Conservation (phyloP, 2,888 invertebrate species). For the Hydrotaea diabolus region DNA sequence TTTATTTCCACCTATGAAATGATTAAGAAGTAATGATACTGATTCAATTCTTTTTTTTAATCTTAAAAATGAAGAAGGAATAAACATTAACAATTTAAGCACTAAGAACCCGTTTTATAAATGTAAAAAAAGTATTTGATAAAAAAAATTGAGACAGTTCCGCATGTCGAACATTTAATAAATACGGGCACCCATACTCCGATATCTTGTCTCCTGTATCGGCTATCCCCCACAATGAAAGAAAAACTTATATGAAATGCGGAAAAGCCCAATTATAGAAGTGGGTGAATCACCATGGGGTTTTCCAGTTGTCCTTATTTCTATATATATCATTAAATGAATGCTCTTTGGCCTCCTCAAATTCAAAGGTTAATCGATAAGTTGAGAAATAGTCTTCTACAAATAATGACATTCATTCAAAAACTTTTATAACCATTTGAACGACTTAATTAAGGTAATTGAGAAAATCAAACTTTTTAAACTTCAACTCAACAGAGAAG, state of each 20-base stretch:
- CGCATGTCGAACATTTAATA: too few species aligned
- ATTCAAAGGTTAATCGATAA: too few species aligned
- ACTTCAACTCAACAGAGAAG: too few species aligned
- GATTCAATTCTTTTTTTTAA: neutral
- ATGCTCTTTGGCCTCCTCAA: too few species aligned
- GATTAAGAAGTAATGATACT: neutral
- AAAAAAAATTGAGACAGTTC: too few species aligned
- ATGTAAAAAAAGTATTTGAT: neutral
- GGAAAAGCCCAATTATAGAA: slow-evolving; percentile 28
- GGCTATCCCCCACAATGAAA: slow-evolving; percentile 44
- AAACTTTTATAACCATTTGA: too few species aligned
- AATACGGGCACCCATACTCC: slow-evolving; percentile 45
- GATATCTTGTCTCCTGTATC: slow-evolving; percentile 52
- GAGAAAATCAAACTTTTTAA: too few species aligned
- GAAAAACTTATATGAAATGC: slow-evolving; percentile 34
- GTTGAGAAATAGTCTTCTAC: too few species aligned
- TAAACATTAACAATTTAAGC: neutral
- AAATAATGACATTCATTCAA: too few species aligned
- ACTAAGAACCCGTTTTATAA: neutral
- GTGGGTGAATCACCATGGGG: slow-evolving; percentile 48
- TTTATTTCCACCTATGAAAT: neutral
- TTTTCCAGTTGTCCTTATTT: neutral
- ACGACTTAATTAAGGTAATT: too few species aligned
- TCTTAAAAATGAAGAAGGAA: neutral
- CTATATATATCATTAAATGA: too few species aligned